These are phyloP conservation scores for Eilema griseolum DNA, from an alignment of 2,888 invertebrate genomes.

Conservation along the genomic window DNA sequence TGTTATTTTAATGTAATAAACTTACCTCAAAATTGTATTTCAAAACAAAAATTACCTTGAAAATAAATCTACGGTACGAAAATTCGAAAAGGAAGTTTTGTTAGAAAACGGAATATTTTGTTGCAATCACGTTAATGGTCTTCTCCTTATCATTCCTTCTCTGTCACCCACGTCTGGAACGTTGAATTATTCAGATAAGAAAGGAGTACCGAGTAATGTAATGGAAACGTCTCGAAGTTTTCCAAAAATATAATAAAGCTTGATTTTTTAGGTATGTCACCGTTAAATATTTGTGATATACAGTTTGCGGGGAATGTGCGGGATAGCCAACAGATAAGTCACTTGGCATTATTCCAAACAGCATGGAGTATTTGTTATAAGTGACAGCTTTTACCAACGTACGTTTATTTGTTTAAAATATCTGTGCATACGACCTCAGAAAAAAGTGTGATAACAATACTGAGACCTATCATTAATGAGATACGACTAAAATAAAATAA, in stretches of 20 bases:
- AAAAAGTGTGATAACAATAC: too few relatives aligned
- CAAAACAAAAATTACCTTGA: constrained; percentile 6
- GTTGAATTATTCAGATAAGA: constrained; percentile 70
- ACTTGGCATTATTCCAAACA: constrained; percentile 71
- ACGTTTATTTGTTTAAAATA: neutral
- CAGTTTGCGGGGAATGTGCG: constrained; percentile 52
- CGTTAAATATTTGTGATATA: constrained; percentile 62
- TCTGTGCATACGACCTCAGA: neutral
- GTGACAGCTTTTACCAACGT: constrained; percentile 27
- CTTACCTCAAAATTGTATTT: neutral
- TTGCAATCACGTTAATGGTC: constrained; percentile 68
- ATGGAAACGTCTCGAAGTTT: constrained; percentile 65
- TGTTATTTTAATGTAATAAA: neutral
- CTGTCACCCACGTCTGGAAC: constrained; percentile 58
- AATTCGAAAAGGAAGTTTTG: constrained; percentile 30
- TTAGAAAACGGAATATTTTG: constrained; percentile 57
- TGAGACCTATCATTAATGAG: too few relatives aligned
- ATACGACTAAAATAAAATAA: too few relatives aligned
- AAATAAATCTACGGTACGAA: constrained; percentile 14
- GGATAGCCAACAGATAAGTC: constrained; percentile 57
- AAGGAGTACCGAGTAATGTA: constrained; percentile 60
- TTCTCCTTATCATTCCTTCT: constrained; percentile 57
- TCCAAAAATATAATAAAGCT: constrained; percentile 56
- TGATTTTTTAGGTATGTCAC: constrained; percentile 53
- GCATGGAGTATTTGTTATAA: constrained; percentile 63